Conservation (phyloP, 2,113 vertebrate genomes). For the Sorex fumeus region DNA sequence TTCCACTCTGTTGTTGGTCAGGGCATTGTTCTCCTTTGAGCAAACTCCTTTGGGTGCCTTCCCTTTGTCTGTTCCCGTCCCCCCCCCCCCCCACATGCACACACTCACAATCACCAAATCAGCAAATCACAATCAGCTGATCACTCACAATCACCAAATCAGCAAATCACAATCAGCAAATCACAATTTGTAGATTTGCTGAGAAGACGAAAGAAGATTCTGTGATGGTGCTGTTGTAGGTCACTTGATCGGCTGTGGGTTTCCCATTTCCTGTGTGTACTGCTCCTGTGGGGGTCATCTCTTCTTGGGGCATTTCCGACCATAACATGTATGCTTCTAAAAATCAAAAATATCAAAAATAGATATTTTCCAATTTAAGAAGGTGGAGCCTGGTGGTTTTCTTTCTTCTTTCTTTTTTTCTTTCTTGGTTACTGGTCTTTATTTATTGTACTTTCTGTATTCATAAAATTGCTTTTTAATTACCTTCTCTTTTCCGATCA, state of each 20-base stretch:
- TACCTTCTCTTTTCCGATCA: neutral
- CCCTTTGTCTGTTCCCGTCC: neutral
- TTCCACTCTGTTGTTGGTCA: neutral
- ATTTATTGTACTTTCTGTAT: neutral
- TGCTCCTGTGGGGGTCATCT: neutral
- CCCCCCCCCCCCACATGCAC: too few species aligned
- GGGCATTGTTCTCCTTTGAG: neutral
- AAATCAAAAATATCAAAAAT: neutral
- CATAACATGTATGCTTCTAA: neutral
- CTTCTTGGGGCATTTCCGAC: neutral
- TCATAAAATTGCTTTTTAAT: slow-evolving; percentile 38
- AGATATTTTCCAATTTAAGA: slow-evolving; percentile 8
- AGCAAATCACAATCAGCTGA: too few species aligned
- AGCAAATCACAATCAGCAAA: too few species aligned
- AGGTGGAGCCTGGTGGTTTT: neutral
- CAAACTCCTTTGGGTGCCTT: neutral
- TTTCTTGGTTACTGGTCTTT: neutral
- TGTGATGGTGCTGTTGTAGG: too few species aligned
- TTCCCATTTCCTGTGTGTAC: neutral
- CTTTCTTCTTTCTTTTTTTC: neutral
- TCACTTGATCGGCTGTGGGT: too few species aligned
- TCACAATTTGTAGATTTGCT: too few species aligned
- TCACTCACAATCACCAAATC: too few species aligned
- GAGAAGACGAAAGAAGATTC: too few species aligned
- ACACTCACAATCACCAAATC: too few species aligned